Base-by-base conservation (phyloP, 2,888 invertebrate genomes). In the Epirrita christyi region DNA sequence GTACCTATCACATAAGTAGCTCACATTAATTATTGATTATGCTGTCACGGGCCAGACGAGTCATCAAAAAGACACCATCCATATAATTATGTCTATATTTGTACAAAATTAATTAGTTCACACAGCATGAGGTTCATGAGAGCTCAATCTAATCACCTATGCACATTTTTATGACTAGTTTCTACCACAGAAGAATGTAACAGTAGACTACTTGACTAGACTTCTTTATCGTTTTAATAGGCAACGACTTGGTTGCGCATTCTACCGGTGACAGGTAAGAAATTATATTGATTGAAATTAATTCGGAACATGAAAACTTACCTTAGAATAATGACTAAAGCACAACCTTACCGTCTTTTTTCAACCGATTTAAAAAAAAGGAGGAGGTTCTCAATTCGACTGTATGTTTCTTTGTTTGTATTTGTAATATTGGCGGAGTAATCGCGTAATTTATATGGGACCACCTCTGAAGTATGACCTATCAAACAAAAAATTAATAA, bases 21-120 rank as follows among this genome's bases (percentile, higher is more conserved):
- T 42, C 32, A 47, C 48, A 59, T 58, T 50, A 58, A 45, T 59
- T 49, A 64, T 56, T 59, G 27, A 59, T 55, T 49, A 47, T 9
- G 52, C 40, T 59, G 64, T 59, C 63, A 59, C 34, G 10, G 21
- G 14, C 37, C 15, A 44, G 28, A 46, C 51, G 29, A 54, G 53
- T 47, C 43, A 28, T 58, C 58, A 52, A 61, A 55, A 57, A 47
- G 40, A 48, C 55, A 45, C 52, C 47, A 50, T 53, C 13, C 38
- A 14, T 32, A 9, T 40, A 50, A 49, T 53, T 51, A 53, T 37
- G 5, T 44, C 61, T 59, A 37, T 59, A 32, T 47, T 43, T n/a
- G 54, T 50, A 50, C 9, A 29, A 56, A 55, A 56, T 54, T 61
- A 59, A 52, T 64, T 51, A 49, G 37, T 34, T 43, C 40, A 34